These are phyloP conservation scores for Chaetodon trifasciatus DNA, from an alignment of 2,797 vertebrate genomes.

Conservation along the genomic window DNA sequence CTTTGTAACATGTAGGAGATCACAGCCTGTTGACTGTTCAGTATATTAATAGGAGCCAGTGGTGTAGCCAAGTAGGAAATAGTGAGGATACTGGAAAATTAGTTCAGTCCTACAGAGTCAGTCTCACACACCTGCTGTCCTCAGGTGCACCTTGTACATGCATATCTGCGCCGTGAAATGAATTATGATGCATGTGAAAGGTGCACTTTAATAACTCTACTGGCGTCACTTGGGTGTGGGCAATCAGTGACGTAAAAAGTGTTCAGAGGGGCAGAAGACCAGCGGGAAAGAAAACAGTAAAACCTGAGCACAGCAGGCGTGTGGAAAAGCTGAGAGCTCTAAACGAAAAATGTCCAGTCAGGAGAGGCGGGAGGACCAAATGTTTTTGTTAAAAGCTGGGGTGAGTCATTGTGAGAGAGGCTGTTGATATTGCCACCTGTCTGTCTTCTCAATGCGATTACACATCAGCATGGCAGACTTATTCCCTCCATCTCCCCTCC, in stretches of 20 bases:
- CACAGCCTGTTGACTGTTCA: constrained; percentile 9
- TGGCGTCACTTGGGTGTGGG: not conserved
- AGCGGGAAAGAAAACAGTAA: not conserved
- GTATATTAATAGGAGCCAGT: not conserved
- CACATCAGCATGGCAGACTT: too few species aligned
- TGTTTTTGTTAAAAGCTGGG: not conserved
- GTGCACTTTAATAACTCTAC: not conserved
- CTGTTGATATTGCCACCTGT: too few species aligned
- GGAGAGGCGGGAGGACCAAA: not conserved
- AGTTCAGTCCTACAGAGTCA: not conserved
- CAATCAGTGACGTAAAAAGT: not conserved
- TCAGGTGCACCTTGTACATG: not conserved
- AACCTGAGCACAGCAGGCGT: not conserved
- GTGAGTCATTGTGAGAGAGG: too few species aligned
- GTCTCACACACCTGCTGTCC: not conserved
- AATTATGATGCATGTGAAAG: not conserved
- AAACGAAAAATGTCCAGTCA: not conserved
- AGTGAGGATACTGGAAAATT: too few species aligned
- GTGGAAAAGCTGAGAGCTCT: not conserved
- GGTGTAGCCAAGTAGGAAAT: too few species aligned
- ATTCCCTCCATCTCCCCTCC: too few species aligned
- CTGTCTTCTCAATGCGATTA: too few species aligned
- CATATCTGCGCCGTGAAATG: too few species aligned
- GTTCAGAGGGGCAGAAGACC: not conserved
- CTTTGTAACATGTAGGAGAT: not conserved